Evolutionary conservation across 1,140 invertebrate species (phyloP), one percentile per base, ranked within the genome.

Genomic region (Eubasilissa regina): DNA sequence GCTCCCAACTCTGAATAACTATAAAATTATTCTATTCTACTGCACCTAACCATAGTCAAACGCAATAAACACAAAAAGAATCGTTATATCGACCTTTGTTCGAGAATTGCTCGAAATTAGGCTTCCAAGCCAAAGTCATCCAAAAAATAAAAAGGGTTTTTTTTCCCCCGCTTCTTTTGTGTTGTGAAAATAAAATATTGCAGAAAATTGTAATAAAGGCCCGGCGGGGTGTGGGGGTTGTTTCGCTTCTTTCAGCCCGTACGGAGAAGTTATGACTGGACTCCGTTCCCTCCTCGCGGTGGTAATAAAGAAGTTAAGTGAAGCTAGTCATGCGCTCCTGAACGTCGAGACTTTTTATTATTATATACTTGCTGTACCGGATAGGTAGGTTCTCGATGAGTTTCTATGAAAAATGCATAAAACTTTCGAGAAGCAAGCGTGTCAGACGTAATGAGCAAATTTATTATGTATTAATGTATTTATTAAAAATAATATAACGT

Each of bases 71-170:
- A 82, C 77, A 81, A 81, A 79, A 74, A 47, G 44, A 47, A 55
- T 79, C 80, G 77, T 79, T 79, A 75, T 11, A 51, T n/a, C 56
- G 25, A 15, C 21, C 76, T 78, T 82, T 80, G 78, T 82, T 78
- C 43, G 15, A 13, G 78, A 80, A 80, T 82, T 78, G 81, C 80
- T 80, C 80, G 73, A 82, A 82, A 82, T 82, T 82, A 82, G 81
- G 81, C 78, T 62, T 80, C 55, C 60, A 48, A 80, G 78, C 79
- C 81, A 82, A 77, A 75, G 81, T 80, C 81, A 82, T 80, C 78
- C 58, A 56, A 25, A 53, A 81, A 74, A 35, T 60, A 56, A 72
- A 73, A 72, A 75, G 25, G 15, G 44, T 25, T n/a, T 74, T 72
- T 60, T 78, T 73, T 75, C 68, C 48, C 80, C 47, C 51, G 35